These are phyloP conservation scores for Octodon degus DNA, from an alignment of 2,113 vertebrate genomes.

Conservation along the genomic window DNA sequence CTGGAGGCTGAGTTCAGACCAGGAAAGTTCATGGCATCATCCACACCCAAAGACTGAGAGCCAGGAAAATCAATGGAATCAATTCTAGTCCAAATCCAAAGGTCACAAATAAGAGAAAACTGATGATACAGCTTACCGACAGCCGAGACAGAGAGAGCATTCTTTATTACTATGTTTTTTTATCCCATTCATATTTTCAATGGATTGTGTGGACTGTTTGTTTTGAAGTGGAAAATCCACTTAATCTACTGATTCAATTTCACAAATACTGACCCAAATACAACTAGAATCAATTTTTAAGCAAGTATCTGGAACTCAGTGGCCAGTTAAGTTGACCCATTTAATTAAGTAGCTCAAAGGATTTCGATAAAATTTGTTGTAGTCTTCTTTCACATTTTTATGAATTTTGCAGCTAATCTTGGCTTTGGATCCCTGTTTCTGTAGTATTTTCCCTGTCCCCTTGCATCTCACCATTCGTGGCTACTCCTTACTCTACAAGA, in stretches of 20 bases:
- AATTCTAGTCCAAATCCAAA: neutral
- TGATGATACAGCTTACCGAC: neutral
- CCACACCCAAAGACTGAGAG: neutral
- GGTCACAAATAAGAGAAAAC: neutral
- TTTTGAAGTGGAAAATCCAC: neutral
- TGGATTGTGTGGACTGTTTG: neutral
- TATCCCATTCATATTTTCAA: neutral
- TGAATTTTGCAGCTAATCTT: neutral
- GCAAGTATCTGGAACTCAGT: neutral
- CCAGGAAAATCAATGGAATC: neutral
- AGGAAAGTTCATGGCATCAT: neutral
- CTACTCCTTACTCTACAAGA: neutral
- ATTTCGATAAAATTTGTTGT: neutral
- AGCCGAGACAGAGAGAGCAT: neutral
- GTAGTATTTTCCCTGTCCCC: neutral
- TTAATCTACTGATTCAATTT: neutral
- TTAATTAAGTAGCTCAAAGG: neutral
- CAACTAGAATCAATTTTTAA: neutral
- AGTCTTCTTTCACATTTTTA: neutral
- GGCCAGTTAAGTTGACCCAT: neutral
- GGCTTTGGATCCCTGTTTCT: neutral
- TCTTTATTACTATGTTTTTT: neutral
- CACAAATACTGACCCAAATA: neutral
- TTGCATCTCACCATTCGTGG: neutral
- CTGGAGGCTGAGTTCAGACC: neutral